Conservation (phyloP, 2,113 vertebrate species). For the Blennius ocellaris region DNA sequence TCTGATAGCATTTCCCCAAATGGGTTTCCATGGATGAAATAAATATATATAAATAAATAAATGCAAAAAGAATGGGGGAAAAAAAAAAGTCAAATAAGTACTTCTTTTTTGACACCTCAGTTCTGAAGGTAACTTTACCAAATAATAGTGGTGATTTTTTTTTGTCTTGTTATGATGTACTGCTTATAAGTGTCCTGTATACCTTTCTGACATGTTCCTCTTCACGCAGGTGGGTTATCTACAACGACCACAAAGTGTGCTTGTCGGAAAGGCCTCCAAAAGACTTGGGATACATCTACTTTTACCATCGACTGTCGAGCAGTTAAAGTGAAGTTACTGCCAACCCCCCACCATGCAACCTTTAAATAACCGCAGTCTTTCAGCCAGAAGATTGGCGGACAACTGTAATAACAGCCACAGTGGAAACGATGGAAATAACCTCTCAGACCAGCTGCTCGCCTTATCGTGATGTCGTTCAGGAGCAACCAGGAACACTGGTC, state of each 20-base stretch:
- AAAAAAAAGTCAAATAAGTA: too few species aligned
- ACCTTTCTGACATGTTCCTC: not conserved
- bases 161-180: too few species aligned
- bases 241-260: constrained; percentile 98
- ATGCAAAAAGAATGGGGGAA: too few species aligned
- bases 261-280: constrained; percentile 97
- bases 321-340: constrained; percentile 84
- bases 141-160: too few species aligned
- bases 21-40: too few species aligned
- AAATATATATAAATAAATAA: too few species aligned
- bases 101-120: too few species aligned
- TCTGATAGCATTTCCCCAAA: too few species aligned
- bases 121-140: too few species aligned
- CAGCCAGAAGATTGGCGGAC: constrained; percentile 68
- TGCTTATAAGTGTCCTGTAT: too few species aligned
- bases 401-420: constrained; percentile 47
- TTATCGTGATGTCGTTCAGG: constrained; percentile 54
- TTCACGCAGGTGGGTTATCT: constrained; percentile 94
- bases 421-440: constrained; percentile 71
- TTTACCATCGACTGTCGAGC: constrained; percentile 94
- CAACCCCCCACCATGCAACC: constrained; percentile 61
- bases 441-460: constrained; percentile 73
- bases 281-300: constrained; percentile 99
- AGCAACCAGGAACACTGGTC: constrained; percentile 58
- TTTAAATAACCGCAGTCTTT: constrained; percentile 80